phyloP scores from a whole-genome alignment of 2,797 vertebrate genomes.

The Acanthiza pusilla region DNA sequence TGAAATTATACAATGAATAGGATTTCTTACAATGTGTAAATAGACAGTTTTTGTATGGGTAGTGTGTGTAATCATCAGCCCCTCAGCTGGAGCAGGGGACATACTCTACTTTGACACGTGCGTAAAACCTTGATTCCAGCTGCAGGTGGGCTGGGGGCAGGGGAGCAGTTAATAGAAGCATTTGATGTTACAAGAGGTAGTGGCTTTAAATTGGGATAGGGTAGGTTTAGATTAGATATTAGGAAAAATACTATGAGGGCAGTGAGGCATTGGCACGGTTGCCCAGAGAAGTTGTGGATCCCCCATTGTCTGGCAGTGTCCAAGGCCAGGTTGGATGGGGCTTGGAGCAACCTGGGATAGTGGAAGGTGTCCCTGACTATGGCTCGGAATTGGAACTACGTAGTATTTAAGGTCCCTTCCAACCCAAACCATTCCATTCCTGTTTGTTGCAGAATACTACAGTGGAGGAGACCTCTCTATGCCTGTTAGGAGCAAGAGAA shows the following conservation, averaged over 20 bases:
- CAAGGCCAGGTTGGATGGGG: neutral
- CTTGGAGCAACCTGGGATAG: neutral
- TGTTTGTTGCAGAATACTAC: neutral
- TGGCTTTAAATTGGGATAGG: neutral
- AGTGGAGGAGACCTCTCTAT: neutral
- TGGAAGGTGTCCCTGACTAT: neutral
- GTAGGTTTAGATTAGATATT: neutral
- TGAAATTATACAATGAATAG: neutral
- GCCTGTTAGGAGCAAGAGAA: neutral
- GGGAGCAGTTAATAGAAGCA: neutral
- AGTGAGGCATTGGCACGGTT: neutral
- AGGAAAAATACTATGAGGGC: neutral
- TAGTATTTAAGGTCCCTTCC: neutral
- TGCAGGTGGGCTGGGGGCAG: neutral
- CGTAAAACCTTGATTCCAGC: neutral
- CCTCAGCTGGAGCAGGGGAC: neutral
- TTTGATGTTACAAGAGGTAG: neutral
- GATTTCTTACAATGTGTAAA: neutral
- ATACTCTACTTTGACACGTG: neutral
- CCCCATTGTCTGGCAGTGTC: neutral
- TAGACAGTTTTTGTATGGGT: neutral
- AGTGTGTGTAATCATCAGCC: neutral
- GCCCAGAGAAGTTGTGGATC: neutral
- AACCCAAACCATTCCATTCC: neutral
- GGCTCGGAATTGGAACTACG: neutral